Conservation (phyloP, 2,888 invertebrate species). For the Notodonta ziczac region DNA sequence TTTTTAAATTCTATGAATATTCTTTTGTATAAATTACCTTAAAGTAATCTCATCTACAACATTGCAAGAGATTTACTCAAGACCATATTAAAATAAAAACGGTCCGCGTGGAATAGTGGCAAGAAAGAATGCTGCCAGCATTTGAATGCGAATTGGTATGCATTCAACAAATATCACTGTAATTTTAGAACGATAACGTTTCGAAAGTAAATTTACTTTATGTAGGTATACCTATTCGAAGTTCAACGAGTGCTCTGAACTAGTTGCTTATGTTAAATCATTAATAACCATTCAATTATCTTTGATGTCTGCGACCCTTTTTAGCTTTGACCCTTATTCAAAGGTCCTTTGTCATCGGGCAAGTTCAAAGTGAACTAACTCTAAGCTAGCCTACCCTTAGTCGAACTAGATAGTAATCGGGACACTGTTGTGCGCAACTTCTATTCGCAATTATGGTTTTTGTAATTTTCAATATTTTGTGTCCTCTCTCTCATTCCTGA, state of each 20-base stretch:
- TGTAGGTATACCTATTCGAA: neutral
- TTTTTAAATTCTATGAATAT: too few species aligned
- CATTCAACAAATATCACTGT: too few species aligned
- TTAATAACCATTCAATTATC: constrained; percentile 71
- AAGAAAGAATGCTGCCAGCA: too few species aligned
- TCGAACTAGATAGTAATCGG: constrained; percentile 41
- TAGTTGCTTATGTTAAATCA: constrained; percentile 43
- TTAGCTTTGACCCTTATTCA: constrained; percentile 71
- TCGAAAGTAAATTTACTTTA: too few species aligned
- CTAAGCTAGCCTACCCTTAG: constrained; percentile 54
- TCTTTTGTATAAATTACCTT: too few species aligned
- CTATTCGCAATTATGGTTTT: constrained; percentile 19
- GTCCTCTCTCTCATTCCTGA: too few species aligned
- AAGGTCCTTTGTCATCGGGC: constrained; percentile 57
- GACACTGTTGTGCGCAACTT: constrained; percentile 29
- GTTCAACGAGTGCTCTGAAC: constrained; percentile 17
- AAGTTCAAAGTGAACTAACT: constrained; percentile 73
- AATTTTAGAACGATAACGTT: too few species aligned
- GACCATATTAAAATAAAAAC: too few species aligned
- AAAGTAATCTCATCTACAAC: too few species aligned
- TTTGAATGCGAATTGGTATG: too few species aligned
- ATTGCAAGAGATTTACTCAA: too few species aligned
- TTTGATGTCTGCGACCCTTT: constrained; percentile 73
- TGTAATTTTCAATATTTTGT: neutral
- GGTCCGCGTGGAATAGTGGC: too few species aligned